Evolutionary conservation across 2,888 invertebrate species (phyloP), one percentile per base, ranked within the genome.

Genomic region (Esperia sulphurella): DNA sequence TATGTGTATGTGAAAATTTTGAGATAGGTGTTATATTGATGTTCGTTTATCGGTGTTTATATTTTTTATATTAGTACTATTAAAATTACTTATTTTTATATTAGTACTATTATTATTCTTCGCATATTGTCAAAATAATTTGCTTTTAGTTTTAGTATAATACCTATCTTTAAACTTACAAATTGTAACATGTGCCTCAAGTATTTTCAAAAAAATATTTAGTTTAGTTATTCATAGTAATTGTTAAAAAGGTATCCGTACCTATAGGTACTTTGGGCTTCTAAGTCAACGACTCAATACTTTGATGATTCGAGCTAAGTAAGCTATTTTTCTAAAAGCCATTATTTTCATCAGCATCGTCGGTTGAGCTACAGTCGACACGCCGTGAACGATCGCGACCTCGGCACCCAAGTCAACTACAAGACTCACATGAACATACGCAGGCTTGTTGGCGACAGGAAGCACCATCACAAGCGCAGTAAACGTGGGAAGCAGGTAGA

Each of bases 361-460:
- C 93, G 96, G 48, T 89, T 97, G 64, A 96, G 96, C 86, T 97
- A 97, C 91, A 96, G 96, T 76, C 92, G 97, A 46, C 97, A 97
- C 76, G 96, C 97, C 37, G 96, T 97, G 45, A 95, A 96, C 77
- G 97, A 97, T 77, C 91, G 94, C 51, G 97, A 97, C 85, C 91
- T 97, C 58, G 94, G 95, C 50, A 96, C 95, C 37, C 96, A 95
- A 91, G 92, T 94, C 53, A 96, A 95, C 91, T 96, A 97, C 83
- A 95, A 94, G 82, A 95, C 96, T 84, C 96, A 96, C 81, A 95
- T 96, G 93, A 97, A 97, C 75, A 96, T 96, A 75, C 91, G 97
- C 48, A 92, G 96, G 42, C 91, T 97, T 80, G 95, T 97, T 48
- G 96, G 96, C 55, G 96, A 96, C 75, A 93, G 95, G 65, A 95